Evolutionary conservation across 2,888 invertebrate genomes (phyloP).

Genomic region (Adelphocoris suturalis): DNA sequence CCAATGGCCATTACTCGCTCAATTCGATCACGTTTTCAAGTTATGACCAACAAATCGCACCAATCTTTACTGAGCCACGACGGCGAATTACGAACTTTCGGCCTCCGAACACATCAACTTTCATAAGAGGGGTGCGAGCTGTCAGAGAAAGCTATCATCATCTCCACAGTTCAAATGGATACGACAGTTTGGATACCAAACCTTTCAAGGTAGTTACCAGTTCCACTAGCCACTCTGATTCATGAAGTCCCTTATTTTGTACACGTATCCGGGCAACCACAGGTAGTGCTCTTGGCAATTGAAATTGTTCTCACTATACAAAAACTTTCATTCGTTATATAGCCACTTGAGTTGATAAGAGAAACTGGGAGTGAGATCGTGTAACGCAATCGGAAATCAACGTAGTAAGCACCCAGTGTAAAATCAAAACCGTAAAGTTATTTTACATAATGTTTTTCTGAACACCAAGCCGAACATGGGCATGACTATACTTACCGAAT

Average conservation of each 20-base stretch:
- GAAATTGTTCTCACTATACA: not conserved
- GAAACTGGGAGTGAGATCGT: too few relatives aligned
- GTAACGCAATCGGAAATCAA: too few relatives aligned
- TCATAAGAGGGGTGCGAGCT: not conserved
- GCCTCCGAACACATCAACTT: not conserved
- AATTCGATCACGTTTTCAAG: not conserved
- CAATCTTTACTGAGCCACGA: not conserved
- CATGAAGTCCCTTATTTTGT: not conserved
- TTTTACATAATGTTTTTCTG: too few relatives aligned
- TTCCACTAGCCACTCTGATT: not conserved
- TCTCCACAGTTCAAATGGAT: not conserved
- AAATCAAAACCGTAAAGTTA: too few relatives aligned
- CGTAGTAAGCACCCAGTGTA: too few relatives aligned
- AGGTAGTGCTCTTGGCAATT: not conserved
- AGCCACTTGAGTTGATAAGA: too few relatives aligned
- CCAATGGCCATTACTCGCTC: not conserved
- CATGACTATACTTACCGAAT: too few relatives aligned
- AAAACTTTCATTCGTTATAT: not conserved
- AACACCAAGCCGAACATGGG: too few relatives aligned
- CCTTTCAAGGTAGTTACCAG: not conserved
- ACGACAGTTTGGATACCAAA: not conserved
- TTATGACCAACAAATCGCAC: not conserved
- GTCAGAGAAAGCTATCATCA: constrained; percentile 9
- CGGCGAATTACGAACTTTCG: constrained; percentile 2
- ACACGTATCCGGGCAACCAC: not conserved